Evolutionary conservation across 2,797 vertebrate genomes (phyloP).

Genomic region (Liasis olivaceus): DNA sequence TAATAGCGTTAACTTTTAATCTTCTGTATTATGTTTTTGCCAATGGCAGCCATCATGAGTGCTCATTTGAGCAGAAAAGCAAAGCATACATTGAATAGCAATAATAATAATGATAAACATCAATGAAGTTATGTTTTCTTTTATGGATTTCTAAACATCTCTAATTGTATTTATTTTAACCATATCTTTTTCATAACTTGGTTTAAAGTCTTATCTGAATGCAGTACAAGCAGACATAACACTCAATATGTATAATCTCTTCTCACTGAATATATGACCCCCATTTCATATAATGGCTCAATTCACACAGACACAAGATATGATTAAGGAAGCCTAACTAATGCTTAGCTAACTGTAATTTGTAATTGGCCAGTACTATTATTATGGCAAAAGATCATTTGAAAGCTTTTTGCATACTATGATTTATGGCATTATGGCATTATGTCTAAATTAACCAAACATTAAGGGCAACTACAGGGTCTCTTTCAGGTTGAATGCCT

Average conservation of each 20-base stretch:
- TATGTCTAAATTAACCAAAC: not conserved
- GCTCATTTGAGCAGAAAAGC: not conserved
- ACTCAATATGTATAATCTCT: not conserved
- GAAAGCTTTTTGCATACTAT: not conserved
- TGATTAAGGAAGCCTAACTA: not conserved
- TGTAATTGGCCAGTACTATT: not conserved
- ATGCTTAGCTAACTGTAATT: not conserved
- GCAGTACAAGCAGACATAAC: not conserved
- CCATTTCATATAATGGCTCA: not conserved
- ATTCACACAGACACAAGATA: not conserved
- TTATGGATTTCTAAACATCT: not conserved
- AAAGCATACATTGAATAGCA: conserved; percentile 61
- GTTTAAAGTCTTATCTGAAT: not conserved
- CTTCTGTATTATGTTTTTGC: not conserved
- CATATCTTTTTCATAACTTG: not conserved
- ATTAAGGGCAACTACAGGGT: not conserved
- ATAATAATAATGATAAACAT: conserved; percentile 50
- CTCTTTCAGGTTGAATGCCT: not conserved
- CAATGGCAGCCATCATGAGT: not conserved
- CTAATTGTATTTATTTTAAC: not conserved
- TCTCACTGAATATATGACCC: not conserved
- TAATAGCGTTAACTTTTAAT: not conserved
- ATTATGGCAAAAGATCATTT: not conserved
- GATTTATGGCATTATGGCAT: not conserved
- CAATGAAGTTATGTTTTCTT: not conserved